Percentiles rank a stretch among this genome's conserved stretches.
Conservation (phyloP, 1,140 invertebrate species). For the Papilio machaon region DNA sequence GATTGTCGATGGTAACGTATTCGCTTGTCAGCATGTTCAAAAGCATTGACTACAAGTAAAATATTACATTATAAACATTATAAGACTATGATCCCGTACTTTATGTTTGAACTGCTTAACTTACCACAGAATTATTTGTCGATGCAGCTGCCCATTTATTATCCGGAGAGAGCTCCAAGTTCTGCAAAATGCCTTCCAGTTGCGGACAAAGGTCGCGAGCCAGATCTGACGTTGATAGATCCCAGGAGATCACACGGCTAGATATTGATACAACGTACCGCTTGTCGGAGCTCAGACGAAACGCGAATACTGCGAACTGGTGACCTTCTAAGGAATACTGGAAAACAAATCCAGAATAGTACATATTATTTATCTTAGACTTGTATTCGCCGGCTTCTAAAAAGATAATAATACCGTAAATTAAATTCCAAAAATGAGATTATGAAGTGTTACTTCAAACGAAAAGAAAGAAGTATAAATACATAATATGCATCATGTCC, state of each 20-base stretch:
- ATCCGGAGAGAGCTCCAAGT: constrained; percentile 95
- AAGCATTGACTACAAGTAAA: constrained; percentile 86
- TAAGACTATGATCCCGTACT: too few relatives aligned
- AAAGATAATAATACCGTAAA: too few relatives aligned
- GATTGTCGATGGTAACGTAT: constrained; percentile 92
- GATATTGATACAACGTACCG: constrained; percentile 98
- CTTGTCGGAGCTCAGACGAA: constrained; percentile 94
- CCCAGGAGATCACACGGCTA: constrained; percentile 98
- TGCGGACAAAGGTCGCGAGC: constrained; percentile 95
- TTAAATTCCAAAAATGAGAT: too few relatives aligned
- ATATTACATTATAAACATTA: not conserved
- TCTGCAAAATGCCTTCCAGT: constrained; percentile 97
- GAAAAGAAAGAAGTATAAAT: too few relatives aligned
- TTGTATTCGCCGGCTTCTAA: too few relatives aligned
- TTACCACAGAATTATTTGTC: constrained; percentile 97
- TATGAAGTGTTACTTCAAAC: too few relatives aligned
- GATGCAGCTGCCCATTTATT: constrained; percentile 98
- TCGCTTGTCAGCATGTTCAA: constrained; percentile 96
- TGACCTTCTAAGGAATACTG: constrained; percentile 98
- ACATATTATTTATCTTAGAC: too few relatives aligned
- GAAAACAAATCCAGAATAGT: constrained; percentile 46
- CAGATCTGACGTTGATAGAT: constrained; percentile 96
- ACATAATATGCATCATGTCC: too few relatives aligned
- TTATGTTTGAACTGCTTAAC: constrained; percentile 20
- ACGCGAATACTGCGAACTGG: constrained; percentile 98